phyloP scores from a whole-genome alignment of 2,797 vertebrate species.

The Mionectes olivaceus region DNA sequence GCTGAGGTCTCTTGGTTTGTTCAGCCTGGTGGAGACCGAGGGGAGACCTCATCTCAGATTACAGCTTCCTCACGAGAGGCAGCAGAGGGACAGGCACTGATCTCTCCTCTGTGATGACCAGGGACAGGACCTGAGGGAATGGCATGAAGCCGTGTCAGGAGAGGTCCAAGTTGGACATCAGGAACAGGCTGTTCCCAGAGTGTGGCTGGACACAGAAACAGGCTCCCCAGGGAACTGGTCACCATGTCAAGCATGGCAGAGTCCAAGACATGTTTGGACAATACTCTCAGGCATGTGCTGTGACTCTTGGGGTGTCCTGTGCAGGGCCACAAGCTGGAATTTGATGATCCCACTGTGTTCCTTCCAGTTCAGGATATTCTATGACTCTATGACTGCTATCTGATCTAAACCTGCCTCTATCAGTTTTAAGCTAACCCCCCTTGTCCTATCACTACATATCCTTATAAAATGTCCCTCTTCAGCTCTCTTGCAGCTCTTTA shows the following conservation, averaged over 20 bases:
- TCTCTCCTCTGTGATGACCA: background rate
- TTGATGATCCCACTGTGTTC: no score
- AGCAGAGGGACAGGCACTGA: background rate
- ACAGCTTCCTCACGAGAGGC: background rate
- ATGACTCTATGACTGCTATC: no score
- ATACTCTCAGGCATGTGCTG: background rate
- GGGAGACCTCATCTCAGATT: background rate
- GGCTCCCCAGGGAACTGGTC: background rate
- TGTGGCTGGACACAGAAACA: background rate
- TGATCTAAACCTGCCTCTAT: no score
- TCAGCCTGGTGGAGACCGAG: background rate
- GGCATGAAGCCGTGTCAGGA: background rate
- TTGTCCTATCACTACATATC: no score
- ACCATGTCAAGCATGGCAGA: background rate
- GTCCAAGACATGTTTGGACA: background rate
- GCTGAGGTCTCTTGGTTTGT: background rate
- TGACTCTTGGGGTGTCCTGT: no score
- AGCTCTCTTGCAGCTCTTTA: background rate
- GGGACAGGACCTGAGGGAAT: background rate
- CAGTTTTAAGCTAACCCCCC: no score
- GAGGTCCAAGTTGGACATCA: background rate
- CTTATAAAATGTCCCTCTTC: background rate
- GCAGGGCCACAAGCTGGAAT: no score
- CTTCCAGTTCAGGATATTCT: no score
- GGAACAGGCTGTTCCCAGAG: background rate